Evolutionary conservation across 2,888 invertebrate species (phyloP), one percentile per base, ranked within the genome.

Genomic region (Agrochola lychnidis): DNA sequence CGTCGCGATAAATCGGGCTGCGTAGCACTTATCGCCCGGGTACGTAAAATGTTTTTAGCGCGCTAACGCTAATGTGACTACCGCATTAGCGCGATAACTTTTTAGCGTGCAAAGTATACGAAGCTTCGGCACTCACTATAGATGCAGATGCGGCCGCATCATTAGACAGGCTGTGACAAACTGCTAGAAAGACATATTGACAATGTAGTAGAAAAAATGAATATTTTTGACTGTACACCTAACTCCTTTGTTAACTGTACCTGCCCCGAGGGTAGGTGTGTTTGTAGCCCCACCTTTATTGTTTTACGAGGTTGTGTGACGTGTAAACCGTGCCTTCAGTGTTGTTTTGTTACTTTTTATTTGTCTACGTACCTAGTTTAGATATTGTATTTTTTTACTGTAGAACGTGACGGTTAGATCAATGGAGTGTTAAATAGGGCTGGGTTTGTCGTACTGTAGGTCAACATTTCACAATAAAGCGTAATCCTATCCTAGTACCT

Each of bases 261-360:
- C 6, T 16, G 51, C 42, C 88, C 84, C 70, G 76, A 66, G 87
- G 84, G 86, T 83, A 76, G 82, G 77, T 71, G 69, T 72, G 83
- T 83, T 89, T 89, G 89, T 88, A 70, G 83, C 78, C 86, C 81
- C 87, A 89, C 89, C 90, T 91, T 91, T 90, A 92, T 92, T 93
- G 92, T 93, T 91, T 90, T 88, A 90, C 91, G 89, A 87, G 87
- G 88, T 87, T 90, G 89, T 79, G 75, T 76, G 76, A 76, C 79
- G 88, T 87, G 84, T 87, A 84, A 86, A 84, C 78, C 75, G 66
- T 78, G 85, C 83, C 78, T 82, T 79, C 71, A 72, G 40, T 79
- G 71, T 72, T 82, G 80, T 79, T 82, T 78, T 81, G 79, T 70
- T 74, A 70, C 53, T 73, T 86, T 86, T 86, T 86, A 81, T 81